These are phyloP conservation scores for Hydraecia micacea DNA, from an alignment of 2,888 invertebrate species.

Conservation along the genomic window DNA sequence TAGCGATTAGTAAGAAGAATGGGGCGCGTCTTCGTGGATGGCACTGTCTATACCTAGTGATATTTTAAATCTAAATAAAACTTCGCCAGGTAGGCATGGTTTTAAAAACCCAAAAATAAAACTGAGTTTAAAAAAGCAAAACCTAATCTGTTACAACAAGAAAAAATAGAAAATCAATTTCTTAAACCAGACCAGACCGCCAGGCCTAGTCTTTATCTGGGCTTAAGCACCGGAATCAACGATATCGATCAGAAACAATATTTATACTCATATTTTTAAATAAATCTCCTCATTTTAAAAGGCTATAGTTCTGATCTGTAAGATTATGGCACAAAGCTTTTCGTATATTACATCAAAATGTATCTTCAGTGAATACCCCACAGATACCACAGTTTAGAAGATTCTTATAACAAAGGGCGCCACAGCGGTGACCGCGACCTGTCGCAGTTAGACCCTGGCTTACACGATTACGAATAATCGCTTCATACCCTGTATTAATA, in stretches of 20 bases:
- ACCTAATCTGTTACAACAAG: no score
- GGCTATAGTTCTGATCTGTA: background rate
- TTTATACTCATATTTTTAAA: background rate
- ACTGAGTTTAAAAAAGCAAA: no score
- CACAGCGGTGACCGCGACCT: conserved; percentile 14
- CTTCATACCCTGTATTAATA: conserved; percentile 16
- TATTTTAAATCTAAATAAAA: no score
- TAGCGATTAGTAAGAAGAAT: no score
- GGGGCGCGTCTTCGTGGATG: no score
- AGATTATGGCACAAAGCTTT: background rate
- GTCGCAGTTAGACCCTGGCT: conserved; percentile 30
- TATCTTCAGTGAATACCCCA: background rate
- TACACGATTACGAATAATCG: conserved; percentile 29
- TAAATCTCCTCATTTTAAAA: no score
- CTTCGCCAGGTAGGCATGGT: no score
- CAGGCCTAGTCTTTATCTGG: no score
- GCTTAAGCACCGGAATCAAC: background rate
- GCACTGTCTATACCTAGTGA: no score
- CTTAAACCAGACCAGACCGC: no score
- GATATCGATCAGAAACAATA: background rate
- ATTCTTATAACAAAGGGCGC: background rate
- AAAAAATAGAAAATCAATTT: no score
- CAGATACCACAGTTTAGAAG: background rate
- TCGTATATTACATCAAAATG: background rate
- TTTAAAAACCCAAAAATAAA: no score